Conservation (phyloP, 2,797 vertebrate species). For the Gallirallus australis region DNA sequence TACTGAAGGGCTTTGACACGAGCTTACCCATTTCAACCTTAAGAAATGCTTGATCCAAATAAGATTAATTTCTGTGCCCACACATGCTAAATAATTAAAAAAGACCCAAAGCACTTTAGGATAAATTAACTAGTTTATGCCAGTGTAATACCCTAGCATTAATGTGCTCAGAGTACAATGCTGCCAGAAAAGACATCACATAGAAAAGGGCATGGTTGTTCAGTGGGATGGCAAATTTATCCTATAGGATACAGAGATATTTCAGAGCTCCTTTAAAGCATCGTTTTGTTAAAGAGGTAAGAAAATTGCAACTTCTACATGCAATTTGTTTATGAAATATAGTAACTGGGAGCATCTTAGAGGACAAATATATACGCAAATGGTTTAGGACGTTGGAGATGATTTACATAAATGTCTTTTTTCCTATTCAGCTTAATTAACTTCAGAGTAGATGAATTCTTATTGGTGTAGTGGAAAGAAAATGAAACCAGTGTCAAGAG, state of each 20-base stretch:
- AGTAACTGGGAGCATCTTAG: background rate
- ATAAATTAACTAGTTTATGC: conserved; percentile 23
- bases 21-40: background rate
- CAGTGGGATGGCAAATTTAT: background rate
- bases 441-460: conserved; percentile 52
- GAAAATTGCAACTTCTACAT: background rate
- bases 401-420: conserved; percentile 47
- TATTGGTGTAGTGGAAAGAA: conserved; percentile 40
- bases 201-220: background rate
- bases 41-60: background rate
- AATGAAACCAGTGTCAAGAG: conserved; percentile 42
- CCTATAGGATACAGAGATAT: background rate
- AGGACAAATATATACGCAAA: conserved; percentile 32
- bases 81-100: conserved; percentile 13
- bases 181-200: background rate
- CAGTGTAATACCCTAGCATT: background rate
- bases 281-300: background rate
- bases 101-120: background rate
- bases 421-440: conserved; percentile 62
- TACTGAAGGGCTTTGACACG: background rate
- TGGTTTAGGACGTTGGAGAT: conserved; percentile 1
- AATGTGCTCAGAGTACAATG: background rate
- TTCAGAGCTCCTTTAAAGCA: conserved; percentile 40
- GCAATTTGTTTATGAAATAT: conserved; percentile 51
- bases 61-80: background rate